These are phyloP conservation scores for Regulus satrapa DNA, from an alignment of 2,113 vertebrate genomes.

Conservation along the genomic window DNA sequence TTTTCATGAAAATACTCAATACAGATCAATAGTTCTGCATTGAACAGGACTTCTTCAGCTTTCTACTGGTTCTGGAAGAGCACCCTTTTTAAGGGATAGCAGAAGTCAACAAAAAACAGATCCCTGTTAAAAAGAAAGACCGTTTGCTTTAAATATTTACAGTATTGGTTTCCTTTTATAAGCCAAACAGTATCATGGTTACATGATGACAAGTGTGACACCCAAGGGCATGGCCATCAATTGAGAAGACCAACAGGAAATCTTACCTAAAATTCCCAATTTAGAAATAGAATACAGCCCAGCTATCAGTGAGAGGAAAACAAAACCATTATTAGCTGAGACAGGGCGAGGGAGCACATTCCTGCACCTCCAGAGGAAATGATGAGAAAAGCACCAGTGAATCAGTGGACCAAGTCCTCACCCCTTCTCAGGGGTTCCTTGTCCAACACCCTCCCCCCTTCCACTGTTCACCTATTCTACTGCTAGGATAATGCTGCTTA, in stretches of 20 bases:
- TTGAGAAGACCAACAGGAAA: background rate
- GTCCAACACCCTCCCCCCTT: background rate
- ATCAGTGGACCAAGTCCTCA: background rate
- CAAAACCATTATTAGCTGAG: background rate
- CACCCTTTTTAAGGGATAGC: background rate
- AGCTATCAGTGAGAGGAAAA: background rate
- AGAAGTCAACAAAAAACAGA: background rate
- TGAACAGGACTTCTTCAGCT: background rate
- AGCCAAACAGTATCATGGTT: background rate
- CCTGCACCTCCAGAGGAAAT: background rate
- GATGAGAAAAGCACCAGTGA: background rate
- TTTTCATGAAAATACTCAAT: background rate
- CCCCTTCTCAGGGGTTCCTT: background rate
- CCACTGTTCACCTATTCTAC: background rate
- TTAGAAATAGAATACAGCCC: background rate
- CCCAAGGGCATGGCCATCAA: background rate
- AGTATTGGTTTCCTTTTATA: background rate
- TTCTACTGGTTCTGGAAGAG: background rate
- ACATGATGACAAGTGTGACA: background rate
- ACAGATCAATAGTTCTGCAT: background rate
- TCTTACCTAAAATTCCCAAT: background rate
- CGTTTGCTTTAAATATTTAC: background rate
- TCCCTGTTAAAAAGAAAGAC: background rate
- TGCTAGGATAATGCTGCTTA: background rate
- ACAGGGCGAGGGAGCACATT: background rate